A percentile compares a stretch with the other conserved stretches of the same genome.
phyloP scores from a whole-genome alignment of 2,797 vertebrate species.

The Notolabrus celidotus region DNA sequence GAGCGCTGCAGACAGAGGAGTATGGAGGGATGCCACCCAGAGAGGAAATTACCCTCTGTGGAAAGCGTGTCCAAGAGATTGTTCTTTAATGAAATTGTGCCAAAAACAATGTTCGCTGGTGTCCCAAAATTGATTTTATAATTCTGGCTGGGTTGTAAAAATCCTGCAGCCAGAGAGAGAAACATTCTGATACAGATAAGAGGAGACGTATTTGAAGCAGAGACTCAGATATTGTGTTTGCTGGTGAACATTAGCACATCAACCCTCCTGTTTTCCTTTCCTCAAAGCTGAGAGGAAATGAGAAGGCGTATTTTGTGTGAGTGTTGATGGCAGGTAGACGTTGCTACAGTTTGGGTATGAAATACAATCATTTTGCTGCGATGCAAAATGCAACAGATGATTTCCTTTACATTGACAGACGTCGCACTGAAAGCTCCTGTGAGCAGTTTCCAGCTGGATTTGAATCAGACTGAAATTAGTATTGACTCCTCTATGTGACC shows the following conservation, averaged over 20 bases:
- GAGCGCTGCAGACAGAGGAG: slow-evolving; percentile 40
- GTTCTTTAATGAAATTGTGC: slow-evolving; percentile 75
- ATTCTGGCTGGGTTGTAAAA: slow-evolving; percentile 54
- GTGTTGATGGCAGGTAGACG: slow-evolving; percentile 6
- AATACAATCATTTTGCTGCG: slow-evolving; percentile 29
- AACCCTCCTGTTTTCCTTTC: slow-evolving; percentile 17
- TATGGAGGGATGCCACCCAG: slow-evolving; percentile 43
- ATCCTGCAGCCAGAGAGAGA: slow-evolving; percentile 39
- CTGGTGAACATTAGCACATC: slow-evolving; percentile 42
- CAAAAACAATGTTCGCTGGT: slow-evolving; percentile 67
- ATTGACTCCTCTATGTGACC: too few species aligned
- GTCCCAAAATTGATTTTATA: slow-evolving; percentile 65
- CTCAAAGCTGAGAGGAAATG: slow-evolving; percentile 40
- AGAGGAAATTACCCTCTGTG: slow-evolving; percentile 60
- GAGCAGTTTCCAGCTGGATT: too few species aligned
- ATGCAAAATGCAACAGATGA: background rate
- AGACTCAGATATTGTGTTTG: slow-evolving; percentile 50
- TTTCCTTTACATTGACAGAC: slow-evolving; percentile 3
- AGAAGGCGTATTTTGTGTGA: slow-evolving; percentile 29
- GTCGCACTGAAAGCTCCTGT: background rate
- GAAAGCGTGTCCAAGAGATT: slow-evolving; percentile 69
- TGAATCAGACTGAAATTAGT: too few species aligned
- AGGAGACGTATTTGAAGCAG: slow-evolving; percentile 52
- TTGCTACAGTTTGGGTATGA: slow-evolving; percentile 25
- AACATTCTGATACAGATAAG: slow-evolving; percentile 53